phyloP scores from a whole-genome alignment of 2,888 invertebrate species.

The Clanis bilineata region DNA sequence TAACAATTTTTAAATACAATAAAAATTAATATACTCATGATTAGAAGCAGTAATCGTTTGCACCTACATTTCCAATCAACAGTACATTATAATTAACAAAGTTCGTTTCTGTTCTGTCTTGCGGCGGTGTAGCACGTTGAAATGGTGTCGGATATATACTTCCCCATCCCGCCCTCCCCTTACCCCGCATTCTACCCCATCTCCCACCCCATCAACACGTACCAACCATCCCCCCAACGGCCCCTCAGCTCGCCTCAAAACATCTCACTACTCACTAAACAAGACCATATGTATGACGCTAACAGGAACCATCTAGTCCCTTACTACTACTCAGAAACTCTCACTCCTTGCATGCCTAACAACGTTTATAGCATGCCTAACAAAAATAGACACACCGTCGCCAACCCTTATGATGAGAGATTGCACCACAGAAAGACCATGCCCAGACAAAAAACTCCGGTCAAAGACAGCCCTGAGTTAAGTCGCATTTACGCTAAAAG shows the following conservation, averaged over 20 bases:
- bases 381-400: slow-evolving; percentile 64
- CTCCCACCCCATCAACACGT: slow-evolving; percentile 76
- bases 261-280: slow-evolving; percentile 61
- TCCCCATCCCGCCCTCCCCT: slow-evolving; percentile 78
- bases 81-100: slow-evolving; percentile 62
- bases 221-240: slow-evolving; percentile 58
- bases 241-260: slow-evolving; percentile 63
- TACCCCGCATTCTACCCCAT: slow-evolving; percentile 73
- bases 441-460: slow-evolving; percentile 48
- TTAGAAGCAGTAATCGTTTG: slow-evolving; percentile 16
- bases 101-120: slow-evolving; percentile 78
- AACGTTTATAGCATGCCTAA: slow-evolving; percentile 63
- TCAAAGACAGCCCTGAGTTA: slow-evolving; percentile 53
- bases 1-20: background rate
- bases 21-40: background rate
- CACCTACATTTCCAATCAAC: slow-evolving; percentile 35
- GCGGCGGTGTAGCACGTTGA: slow-evolving; percentile 86
- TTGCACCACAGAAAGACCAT: slow-evolving; percentile 56
- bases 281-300: slow-evolving; percentile 79
- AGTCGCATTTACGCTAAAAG: slow-evolving; percentile 52
- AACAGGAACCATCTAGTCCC: slow-evolving; percentile 80
- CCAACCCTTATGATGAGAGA: slow-evolving; percentile 61
- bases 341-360: slow-evolving; percentile 71
- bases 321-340: slow-evolving; percentile 74
- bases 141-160: slow-evolving; percentile 89